Evolutionary conservation across 2,888 invertebrate genomes (phyloP), one percentile per base, ranked within the genome.

Genomic region (Cheilosia soror): DNA sequence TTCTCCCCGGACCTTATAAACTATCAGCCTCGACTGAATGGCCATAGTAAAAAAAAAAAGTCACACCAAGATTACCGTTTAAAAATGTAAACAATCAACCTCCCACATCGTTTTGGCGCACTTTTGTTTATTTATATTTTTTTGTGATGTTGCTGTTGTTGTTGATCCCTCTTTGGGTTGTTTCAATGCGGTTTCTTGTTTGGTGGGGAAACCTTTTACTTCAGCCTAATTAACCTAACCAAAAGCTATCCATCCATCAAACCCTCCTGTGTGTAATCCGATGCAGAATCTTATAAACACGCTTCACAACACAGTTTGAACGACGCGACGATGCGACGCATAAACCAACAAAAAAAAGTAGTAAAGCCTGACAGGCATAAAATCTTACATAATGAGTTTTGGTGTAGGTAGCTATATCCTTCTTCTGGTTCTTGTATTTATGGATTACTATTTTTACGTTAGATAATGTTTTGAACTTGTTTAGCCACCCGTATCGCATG

Each of bases 401-500:
- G n/a, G 68, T 55, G 4, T 44, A 37, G n/a, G n/a, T 20, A 20
- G 20, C 1, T 20, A 13, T 69, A 42, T 58, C 76, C 57, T 69
- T 71, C 40, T 60, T 15, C 29, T 51, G 47, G 42, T 33, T 49
- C 15, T 60, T 37, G 40, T 15, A 33, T 37, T 20, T 15, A n/a
- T 33, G 7, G 31, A 33, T 71, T 31, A 57, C 27, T 31, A 37
- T 57, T 69, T 37, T 65, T 62, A 31, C 29, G 68, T 79, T 84
- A 75, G 63, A 83, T 79, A 73, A 58, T 58, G 53, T 72, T 53
- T 58, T 44, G 47, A 42, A 73, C 47, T 58, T 65, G 63, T 13
- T 49, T 33, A 80, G 77, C 76, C 81, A 81, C 85, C 85, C 85
- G 85, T 76, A 76, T 85, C 85, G 85, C 85, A 85, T 85, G 85